Percentiles rank a stretch among this genome's conserved stretches.
Conservation (phyloP, 2,888 invertebrate genomes). For the Hypolimnas misippus region DNA sequence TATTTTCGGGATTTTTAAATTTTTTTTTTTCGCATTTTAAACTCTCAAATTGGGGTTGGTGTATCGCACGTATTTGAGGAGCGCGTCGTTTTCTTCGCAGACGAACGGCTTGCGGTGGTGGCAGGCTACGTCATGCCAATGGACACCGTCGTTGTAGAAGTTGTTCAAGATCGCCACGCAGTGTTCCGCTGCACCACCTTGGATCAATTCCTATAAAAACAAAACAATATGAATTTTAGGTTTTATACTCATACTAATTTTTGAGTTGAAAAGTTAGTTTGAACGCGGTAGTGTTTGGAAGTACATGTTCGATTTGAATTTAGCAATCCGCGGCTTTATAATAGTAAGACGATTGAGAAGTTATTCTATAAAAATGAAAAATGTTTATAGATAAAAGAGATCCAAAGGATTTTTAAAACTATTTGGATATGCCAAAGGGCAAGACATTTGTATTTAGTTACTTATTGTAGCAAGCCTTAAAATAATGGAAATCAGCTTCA, state of each 20-base stretch:
- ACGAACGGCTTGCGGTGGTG: constrained; percentile 95
- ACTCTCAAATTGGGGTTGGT: constrained; percentile 91
- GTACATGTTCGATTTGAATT: no score
- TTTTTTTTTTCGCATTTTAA: constrained; percentile 58
- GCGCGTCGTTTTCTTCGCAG: constrained; percentile 94
- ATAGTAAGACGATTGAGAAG: no score
- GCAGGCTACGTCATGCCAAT: constrained; percentile 96
- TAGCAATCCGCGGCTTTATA: no score
- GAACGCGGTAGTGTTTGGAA: no score
- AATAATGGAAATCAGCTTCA: no score
- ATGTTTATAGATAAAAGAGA: no score
- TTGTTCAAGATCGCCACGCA: constrained; percentile 94
- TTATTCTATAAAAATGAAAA: no score
- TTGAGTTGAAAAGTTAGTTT: no score
- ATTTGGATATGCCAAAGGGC: no score
- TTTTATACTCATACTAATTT: not conserved
- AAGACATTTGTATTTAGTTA: no score
- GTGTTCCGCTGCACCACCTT: constrained; percentile 93
- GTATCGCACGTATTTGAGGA: constrained; percentile 93
- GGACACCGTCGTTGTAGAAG: constrained; percentile 95
- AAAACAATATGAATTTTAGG: not conserved
- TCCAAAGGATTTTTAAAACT: no score
- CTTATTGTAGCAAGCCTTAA: no score
- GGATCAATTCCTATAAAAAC: constrained; percentile 86
- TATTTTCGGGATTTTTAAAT: not conserved